A percentile compares a stretch with the other conserved stretches of the same genome.
phyloP scores from a whole-genome alignment of 2,113 vertebrate species.

The Patagioenas fasciata region DNA sequence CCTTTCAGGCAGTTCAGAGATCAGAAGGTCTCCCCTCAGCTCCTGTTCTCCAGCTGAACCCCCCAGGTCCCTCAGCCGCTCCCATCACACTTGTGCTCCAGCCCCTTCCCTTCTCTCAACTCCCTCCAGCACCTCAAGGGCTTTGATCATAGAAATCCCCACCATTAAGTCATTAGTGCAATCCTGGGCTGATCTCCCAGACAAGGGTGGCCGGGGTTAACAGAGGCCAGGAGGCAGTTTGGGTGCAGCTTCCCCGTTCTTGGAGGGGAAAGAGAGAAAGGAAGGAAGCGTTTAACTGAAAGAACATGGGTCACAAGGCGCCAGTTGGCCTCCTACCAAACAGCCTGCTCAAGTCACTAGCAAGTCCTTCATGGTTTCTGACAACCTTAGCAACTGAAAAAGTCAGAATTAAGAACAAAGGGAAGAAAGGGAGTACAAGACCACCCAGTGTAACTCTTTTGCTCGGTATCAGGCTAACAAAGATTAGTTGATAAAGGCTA shows the following conservation, averaged over 20 bases:
- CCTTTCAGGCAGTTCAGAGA: too few species aligned
- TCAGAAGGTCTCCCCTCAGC: too few species aligned
- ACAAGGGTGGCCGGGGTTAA: background rate
- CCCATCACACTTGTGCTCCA: too few species aligned
- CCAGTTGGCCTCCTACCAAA: conserved; percentile 10
- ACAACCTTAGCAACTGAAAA: background rate
- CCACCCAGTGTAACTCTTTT: background rate
- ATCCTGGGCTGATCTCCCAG: background rate
- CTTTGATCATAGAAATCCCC: background rate
- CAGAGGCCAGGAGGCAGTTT: background rate
- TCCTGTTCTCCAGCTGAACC: too few species aligned
- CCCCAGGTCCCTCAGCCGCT: too few species aligned
- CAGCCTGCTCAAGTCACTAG: background rate
- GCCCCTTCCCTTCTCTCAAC: too few species aligned
- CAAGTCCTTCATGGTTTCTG: background rate
- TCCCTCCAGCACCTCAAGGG: too few species aligned
- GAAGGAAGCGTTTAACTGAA: background rate
- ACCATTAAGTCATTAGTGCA: background rate
- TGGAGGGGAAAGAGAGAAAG: background rate
- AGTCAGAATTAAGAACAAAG: background rate
- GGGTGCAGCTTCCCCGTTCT: background rate
- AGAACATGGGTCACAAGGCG: fast-evolving
- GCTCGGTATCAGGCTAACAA: background rate
- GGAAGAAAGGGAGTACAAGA: background rate
- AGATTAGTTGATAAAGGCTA: background rate